Percentiles rank a stretch among this genome's conserved stretches.
These are phyloP conservation scores for Boloria euphrosyne DNA, from an alignment of 2,888 invertebrate species.

Conservation along the genomic window DNA sequence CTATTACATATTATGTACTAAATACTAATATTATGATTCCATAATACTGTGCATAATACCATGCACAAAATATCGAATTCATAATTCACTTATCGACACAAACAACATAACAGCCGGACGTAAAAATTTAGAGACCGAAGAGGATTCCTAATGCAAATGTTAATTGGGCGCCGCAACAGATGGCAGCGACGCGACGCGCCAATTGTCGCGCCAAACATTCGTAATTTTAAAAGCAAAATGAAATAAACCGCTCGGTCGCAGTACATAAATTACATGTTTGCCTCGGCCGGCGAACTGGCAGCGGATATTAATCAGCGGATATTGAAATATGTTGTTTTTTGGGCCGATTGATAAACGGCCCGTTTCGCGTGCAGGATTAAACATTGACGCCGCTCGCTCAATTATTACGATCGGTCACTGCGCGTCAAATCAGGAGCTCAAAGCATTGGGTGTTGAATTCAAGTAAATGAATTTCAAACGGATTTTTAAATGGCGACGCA, in stretches of 20 bases:
- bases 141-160: slow-evolving; percentile 69
- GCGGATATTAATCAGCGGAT: slow-evolving; percentile 82
- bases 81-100: not conserved
- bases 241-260: slow-evolving; percentile 78
- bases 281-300: slow-evolving; percentile 77
- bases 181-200: slow-evolving; percentile 75
- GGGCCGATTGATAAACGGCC: slow-evolving; percentile 78
- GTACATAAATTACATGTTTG: slow-evolving; percentile 82
- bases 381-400: slow-evolving; percentile 73
- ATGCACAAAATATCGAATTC: not conserved
- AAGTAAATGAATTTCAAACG: slow-evolving; percentile 25
- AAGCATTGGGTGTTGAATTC: slow-evolving; percentile 20
- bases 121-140: slow-evolving; percentile 42
- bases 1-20: too few relatives aligned
- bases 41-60: too few relatives aligned
- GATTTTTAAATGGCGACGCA: slow-evolving; percentile 17
- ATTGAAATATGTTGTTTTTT: slow-evolving; percentile 83
- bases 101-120: slow-evolving; percentile 4
- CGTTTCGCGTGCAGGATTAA: slow-evolving; percentile 71
- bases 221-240: slow-evolving; percentile 81
- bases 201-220: slow-evolving; percentile 78
- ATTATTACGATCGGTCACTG: slow-evolving; percentile 52
- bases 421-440: slow-evolving; percentile 35
- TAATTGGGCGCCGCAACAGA: slow-evolving; percentile 76
- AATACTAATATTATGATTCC: not conserved